Evolutionary conservation across 2,113 vertebrate species (phyloP).

Genomic region (Sapayoa aenigma): DNA sequence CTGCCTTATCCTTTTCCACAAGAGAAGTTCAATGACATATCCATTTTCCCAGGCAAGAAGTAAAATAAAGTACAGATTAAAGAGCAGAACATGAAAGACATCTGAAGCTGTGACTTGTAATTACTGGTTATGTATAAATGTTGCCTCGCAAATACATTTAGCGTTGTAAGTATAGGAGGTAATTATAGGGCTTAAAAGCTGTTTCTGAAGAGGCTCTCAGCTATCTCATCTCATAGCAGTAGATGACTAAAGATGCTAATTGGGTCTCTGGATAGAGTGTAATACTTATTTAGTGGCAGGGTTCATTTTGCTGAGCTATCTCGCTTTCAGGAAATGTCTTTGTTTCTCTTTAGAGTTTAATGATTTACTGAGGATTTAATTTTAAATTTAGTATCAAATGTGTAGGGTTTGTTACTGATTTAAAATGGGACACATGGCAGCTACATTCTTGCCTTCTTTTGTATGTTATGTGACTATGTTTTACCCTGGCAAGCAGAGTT

Average conservation of each 20-base stretch:
- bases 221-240: constrained; percentile 39
- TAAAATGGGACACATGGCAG: not conserved
- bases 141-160: constrained; percentile 67
- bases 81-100: constrained; percentile 55
- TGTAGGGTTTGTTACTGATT: not conserved
- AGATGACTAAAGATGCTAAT: constrained; percentile 59
- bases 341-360: not conserved
- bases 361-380: constrained; percentile 3
- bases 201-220: constrained; percentile 63
- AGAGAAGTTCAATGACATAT: not conserved
- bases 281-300: constrained; percentile 36
- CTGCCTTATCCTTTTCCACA: not conserved
- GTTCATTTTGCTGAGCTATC: constrained; percentile 25
- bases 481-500: not conserved
- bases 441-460: not conserved
- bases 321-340: constrained; percentile 12
- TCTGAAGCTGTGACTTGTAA: constrained; percentile 65
- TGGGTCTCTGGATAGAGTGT: constrained; percentile 42
- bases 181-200: constrained; percentile 63
- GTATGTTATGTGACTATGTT: not conserved
- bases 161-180: constrained; percentile 51
- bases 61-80: constrained; percentile 48
- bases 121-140: constrained; percentile 62
- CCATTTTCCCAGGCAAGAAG: constrained; percentile 49
- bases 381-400: not conserved